Evolutionary conservation across 1,140 invertebrate species (phyloP), one percentile per base, ranked within the genome.

Genomic region (Tetramorium simillimum): DNA sequence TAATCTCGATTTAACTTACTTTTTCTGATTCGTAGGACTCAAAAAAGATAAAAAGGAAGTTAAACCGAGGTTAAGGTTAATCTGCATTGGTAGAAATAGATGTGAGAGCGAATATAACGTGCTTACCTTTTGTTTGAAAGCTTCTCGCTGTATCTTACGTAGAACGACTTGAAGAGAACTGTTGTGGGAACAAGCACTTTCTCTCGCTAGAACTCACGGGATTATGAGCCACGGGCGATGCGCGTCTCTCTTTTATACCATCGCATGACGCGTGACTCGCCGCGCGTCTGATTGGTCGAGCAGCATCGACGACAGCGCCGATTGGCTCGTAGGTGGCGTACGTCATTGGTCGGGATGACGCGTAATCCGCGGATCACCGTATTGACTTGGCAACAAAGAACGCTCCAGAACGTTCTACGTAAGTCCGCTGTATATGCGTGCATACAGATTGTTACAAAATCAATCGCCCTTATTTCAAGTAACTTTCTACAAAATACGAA

Each of bases 51-150:
- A 3, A 33, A 33, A 33, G 28, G 0, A 28, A 1, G 3, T 33
- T 33, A 33, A 33, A 33, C 33, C 33, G 33, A 33, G 3, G 3
- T 33, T 33, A 33, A 33, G 2, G 28, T 33, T 33, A 2, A 33
- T 33, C 33, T 33, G 3, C 33, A 33, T 33, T 0, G 33, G 3
- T 33, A 33, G 33, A 33, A 4, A 33, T 33, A 33, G 33, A 33
- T 4, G 4, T 43, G 0, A 3, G 0, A 3, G 21, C 0, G 7
- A 46, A 46, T 46, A 46, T 12, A 46, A 46, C 2, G 43, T 10
- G 7, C 43, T 10, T 46, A 81, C 78, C 78, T 81, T 81, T 43
- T 81, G 33, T 12, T 37, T 43, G 49, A 43, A 58, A 81, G 63
- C 78, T 70, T 53, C 63, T 53, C 0, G 43, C 14, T 24, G 10